Percentiles rank a stretch among this genome's conserved stretches.
phyloP scores from a whole-genome alignment of 2,888 invertebrate genomes.

The Lobophora halterata region DNA sequence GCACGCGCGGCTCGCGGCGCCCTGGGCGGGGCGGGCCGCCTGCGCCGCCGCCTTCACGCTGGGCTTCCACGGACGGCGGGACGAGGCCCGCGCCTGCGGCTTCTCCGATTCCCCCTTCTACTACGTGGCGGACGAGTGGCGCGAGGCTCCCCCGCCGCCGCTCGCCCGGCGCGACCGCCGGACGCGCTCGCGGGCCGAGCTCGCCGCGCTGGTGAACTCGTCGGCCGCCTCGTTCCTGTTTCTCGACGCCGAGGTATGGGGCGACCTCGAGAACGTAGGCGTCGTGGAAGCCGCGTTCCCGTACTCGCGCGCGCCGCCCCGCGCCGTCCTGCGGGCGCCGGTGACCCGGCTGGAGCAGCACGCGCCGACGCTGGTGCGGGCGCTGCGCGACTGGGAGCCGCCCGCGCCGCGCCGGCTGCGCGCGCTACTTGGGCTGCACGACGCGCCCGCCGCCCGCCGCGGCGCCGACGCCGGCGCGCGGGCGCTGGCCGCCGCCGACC shows the following conservation, averaged over 20 bases:
- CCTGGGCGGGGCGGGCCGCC: neutral
- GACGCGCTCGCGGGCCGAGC: constrained; percentile 6
- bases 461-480: neutral
- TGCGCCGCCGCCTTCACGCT: too few relatives aligned
- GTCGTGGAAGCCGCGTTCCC: constrained; percentile 2
- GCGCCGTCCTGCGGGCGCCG: neutral
- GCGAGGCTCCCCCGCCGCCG: neutral
- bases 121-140: constrained; percentile 3
- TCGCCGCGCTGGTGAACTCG: constrained; percentile 6
- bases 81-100: constrained; percentile 1
- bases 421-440: neutral
- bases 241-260: constrained; percentile 41
- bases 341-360: too few relatives aligned
- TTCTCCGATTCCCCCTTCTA: neutral
- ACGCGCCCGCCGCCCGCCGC: neutral
- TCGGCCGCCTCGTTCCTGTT: constrained; percentile 33
- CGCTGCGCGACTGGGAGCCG: neutral
- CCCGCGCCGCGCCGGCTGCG: neutral
- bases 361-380: constrained; percentile 3
- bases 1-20: constrained; percentile 1
- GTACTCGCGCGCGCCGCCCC: neutral
- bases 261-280: constrained; percentile 6
- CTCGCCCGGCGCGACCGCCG: neutral
- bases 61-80: neutral
- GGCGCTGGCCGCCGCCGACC: neutral